A percentile compares a stretch with the other conserved stretches of the same genome.
These are phyloP conservation scores for Lasioglossum marginatum DNA, from an alignment of 2,888 invertebrate species.

Conservation along the genomic window DNA sequence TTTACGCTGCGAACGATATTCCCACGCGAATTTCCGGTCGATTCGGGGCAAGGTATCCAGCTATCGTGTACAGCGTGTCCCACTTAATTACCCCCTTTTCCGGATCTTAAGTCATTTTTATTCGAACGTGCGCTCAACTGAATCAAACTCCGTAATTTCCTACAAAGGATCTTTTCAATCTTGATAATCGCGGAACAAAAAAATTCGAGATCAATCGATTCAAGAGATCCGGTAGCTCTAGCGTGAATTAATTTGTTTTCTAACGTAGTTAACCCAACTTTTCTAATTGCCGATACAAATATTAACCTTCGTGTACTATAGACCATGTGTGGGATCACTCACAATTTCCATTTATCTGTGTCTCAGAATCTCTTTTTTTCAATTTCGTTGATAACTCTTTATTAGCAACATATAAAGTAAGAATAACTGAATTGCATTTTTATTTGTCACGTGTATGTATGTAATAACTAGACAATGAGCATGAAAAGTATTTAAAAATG, in stretches of 20 bases:
- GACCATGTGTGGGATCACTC: background rate
- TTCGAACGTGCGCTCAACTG: background rate
- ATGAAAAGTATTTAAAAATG: background rate
- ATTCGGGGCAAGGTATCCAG: background rate
- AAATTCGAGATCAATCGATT: background rate
- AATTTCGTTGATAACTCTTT: background rate
- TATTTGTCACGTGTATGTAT: background rate
- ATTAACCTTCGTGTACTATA: no score
- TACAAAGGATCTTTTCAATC: background rate
- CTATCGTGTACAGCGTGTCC: background rate
- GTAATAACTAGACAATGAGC: background rate
- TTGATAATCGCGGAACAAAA: background rate
- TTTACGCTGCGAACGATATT: slow-evolving; percentile 12
- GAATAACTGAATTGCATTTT: background rate
- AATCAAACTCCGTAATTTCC: background rate
- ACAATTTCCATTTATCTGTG: background rate
- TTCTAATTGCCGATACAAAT: background rate
- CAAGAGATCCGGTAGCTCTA: background rate
- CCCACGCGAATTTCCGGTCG: background rate
- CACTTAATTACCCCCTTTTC: background rate
- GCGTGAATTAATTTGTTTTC: background rate
- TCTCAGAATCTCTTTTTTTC: background rate
- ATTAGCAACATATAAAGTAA: background rate
- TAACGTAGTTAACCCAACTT: no score
- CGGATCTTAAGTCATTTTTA: background rate